These are phyloP conservation scores for Hydrotaea cyrtoneurina DNA, from an alignment of 2,888 invertebrate species.

Conservation along the genomic window DNA sequence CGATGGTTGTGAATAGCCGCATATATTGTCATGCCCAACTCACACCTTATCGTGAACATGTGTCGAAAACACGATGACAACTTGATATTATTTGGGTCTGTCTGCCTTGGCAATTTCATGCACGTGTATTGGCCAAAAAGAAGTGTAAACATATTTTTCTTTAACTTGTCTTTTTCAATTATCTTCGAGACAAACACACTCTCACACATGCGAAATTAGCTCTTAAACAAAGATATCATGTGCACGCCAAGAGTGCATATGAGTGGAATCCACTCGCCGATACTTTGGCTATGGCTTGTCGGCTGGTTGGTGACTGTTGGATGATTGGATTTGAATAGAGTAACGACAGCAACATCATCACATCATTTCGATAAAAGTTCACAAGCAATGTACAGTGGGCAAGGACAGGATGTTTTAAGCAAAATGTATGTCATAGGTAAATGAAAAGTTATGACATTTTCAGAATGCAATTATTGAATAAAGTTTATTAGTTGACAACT, in stretches of 20 bases:
- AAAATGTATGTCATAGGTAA: too few species aligned
- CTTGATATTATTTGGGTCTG: constrained; percentile 14
- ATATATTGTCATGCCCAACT: neutral
- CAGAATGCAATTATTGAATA: too few species aligned
- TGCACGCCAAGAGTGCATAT: constrained; percentile 48
- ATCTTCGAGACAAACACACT: constrained; percentile 23
- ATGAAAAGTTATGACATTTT: too few species aligned
- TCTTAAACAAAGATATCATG: constrained; percentile 49
- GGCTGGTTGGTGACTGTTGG: constrained; percentile 26
- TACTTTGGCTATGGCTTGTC: neutral
- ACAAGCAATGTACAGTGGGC: neutral
- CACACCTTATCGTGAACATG: neutral
- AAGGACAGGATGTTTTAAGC: too few species aligned
- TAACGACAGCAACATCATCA: constrained; percentile 30
- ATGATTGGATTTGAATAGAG: constrained; percentile 19
- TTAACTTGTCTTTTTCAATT: constrained; percentile 56
- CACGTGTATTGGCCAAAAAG: constrained; percentile 53
- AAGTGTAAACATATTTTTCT: constrained; percentile 47
- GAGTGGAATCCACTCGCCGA: constrained; percentile 15
- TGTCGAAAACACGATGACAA: constrained; percentile 11
- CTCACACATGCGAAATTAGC: constrained; percentile 21
- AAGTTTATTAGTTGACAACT: too few species aligned
- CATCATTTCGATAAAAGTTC: neutral
- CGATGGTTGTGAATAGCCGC: too few species aligned
- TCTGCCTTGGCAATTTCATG: constrained; percentile 35